Percentiles rank a stretch among this genome's conserved stretches.
Evolutionary conservation across 2,113 vertebrate species (phyloP).

Genomic region (Notarius quadriscutis): DNA sequence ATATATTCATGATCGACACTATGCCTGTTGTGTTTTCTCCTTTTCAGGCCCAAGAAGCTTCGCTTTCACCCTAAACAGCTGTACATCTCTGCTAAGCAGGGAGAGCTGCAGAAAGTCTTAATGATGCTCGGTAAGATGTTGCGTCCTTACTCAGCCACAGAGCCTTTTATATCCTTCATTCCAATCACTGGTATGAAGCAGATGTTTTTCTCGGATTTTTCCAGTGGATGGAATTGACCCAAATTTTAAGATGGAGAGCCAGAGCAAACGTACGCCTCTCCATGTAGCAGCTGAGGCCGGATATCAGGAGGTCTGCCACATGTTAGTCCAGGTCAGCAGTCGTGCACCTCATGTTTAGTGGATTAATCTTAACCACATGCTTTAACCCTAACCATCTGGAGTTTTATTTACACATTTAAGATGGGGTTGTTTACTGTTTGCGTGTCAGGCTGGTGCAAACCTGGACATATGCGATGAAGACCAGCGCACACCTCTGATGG

Average conservation of each 20-base stretch:
- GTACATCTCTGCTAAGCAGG: conserved; percentile 94
- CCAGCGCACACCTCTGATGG: conserved; percentile 95
- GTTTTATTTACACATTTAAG: not conserved
- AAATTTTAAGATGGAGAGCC: conserved; percentile 96
- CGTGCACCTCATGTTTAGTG: not conserved
- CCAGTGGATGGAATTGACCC: conserved; percentile 97
- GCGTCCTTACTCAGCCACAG: too few relatives aligned
- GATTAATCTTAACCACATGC: not conserved
- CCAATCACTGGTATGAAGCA: not conserved
- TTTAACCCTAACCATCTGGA: not conserved
- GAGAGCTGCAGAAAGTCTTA: conserved; percentile 93
- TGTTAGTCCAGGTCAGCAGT: conserved; percentile 87
- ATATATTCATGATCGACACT: not conserved
- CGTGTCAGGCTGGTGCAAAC: conserved; percentile 88
- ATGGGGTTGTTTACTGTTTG: not conserved
- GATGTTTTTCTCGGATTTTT: conserved; percentile 1
- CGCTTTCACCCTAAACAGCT: conserved; percentile 97
- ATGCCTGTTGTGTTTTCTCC: not conserved
- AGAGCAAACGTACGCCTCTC: conserved; percentile 89
- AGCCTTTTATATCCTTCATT: not conserved
- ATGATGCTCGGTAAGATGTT: conserved; percentile 86
- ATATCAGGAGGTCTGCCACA: conserved; percentile 92
- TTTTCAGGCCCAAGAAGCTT: conserved; percentile 91
- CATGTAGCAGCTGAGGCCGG: conserved; percentile 91
- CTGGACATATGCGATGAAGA: conserved; percentile 95